Conservation (phyloP, 2,797 vertebrate species). For the Epinephelus malabaricus region DNA sequence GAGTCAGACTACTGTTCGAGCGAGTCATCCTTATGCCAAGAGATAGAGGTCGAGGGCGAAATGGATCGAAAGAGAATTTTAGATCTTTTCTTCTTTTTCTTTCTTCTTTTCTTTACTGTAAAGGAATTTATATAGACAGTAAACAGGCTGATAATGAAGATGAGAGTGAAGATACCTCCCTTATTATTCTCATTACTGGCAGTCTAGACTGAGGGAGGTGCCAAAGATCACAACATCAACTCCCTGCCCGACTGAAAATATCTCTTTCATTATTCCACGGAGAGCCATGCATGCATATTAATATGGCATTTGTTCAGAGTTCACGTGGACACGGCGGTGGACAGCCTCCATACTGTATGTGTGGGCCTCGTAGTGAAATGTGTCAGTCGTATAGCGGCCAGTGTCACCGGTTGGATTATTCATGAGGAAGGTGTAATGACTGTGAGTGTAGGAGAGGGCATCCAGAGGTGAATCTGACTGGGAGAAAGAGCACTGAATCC, state of each 20-base stretch:
- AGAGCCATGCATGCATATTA: constrained; percentile 34
- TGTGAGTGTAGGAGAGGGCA: constrained; percentile 73
- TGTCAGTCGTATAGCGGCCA: constrained; percentile 44
- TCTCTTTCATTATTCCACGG: constrained; percentile 24
- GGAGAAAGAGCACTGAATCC: constrained; percentile 38
- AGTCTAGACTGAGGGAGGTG: constrained; percentile 54
- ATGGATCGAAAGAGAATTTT: not conserved
- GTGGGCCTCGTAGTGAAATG: constrained; percentile 32
- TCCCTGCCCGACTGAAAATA: constrained; percentile 23
- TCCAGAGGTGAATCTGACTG: constrained; percentile 77
- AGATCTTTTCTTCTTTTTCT: constrained; percentile 40
- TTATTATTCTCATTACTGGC: constrained; percentile 47
- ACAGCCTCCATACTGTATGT: constrained; percentile 29
- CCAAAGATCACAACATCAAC: constrained; percentile 37
- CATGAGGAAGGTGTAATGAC: constrained; percentile 67
- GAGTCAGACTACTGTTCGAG: constrained; percentile 52
- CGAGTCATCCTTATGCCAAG: constrained; percentile 40
- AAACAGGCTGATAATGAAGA: constrained; percentile 56
- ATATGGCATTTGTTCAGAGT: constrained; percentile 34
- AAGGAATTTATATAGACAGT: constrained; percentile 31
- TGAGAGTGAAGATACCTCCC: constrained; percentile 30
- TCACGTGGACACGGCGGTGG: constrained; percentile 22
- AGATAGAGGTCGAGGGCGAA: constrained; percentile 2
- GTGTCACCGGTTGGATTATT: constrained; percentile 72
- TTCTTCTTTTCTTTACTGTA: not conserved